These are phyloP conservation scores for Leptinotarsa tumamoca DNA, from an alignment of 2,888 invertebrate species.

Conservation along the genomic window DNA sequence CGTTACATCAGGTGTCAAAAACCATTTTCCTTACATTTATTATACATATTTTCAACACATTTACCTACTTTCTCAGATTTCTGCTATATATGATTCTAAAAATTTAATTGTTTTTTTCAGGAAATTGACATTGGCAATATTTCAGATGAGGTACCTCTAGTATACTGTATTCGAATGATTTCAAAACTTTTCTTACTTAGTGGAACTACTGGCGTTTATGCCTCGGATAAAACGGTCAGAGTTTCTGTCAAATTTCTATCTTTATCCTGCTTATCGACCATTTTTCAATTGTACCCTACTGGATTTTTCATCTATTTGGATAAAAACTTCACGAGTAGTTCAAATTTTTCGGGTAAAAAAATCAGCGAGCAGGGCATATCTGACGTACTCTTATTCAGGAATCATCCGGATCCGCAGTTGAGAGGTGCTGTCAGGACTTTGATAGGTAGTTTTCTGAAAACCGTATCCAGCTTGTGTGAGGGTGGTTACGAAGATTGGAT, in stretches of 20 bases:
- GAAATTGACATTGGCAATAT: conserved; percentile 77
- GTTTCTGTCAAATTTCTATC: conserved; percentile 94
- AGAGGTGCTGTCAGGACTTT: conserved; percentile 78
- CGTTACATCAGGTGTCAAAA: too few relatives aligned
- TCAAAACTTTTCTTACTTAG: conserved; percentile 80
- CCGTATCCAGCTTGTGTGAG: conserved; percentile 71
- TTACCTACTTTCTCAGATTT: too few relatives aligned
- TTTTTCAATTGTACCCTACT: conserved; percentile 80
- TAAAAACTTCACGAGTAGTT: conserved; percentile 66
- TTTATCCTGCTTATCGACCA: conserved; percentile 81
- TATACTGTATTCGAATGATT: conserved; percentile 80
- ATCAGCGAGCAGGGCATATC: conserved; percentile 71
- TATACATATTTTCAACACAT: too few relatives aligned
- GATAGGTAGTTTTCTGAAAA: conserved; percentile 75
- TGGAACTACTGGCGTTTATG: conserved; percentile 70
- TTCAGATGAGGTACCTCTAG: conserved; percentile 75
- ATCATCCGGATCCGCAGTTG: conserved; percentile 85
- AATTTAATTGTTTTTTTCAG: conserved; percentile 57
- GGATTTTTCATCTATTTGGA: conserved; percentile 76
- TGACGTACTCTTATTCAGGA: conserved; percentile 78
- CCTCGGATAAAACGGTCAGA: conserved; percentile 81
- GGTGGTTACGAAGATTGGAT: conserved; percentile 71
- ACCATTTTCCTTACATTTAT: too few relatives aligned
- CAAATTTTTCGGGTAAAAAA: conserved; percentile 49
- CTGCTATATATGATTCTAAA: too few relatives aligned